Base-by-base conservation (phyloP, 2,888 invertebrate species). In the Perithous albicinctus region DNA sequence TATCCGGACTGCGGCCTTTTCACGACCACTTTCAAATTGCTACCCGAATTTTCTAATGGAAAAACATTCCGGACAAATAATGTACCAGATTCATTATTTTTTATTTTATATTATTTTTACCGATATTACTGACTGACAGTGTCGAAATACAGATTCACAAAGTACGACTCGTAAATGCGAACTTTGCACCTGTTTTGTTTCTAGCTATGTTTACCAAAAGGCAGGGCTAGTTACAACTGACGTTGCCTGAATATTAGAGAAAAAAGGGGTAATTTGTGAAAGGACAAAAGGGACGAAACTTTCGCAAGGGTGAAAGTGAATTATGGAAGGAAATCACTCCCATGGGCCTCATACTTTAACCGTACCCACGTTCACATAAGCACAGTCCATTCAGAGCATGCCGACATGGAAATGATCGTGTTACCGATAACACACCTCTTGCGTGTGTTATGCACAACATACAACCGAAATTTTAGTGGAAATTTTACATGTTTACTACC, bases 271-370 rank as follows among this genome's bases (percentile, higher is more conserved):
- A 20, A 35, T 56, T 29, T 15, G 15, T 18, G 15, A 15, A 18
- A 59, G 32, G 32, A n/a, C 56, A 6, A 35, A 18, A 15, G 15
- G 18, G 59, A 59, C 32, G 15, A 59, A 35, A 59, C 51, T 26
- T 35, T 48, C 59, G 69, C 80, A 73, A 66, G 66, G 48, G 51
- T 61, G 80, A 77, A 80, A 84, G 84, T 86, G 87, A 88, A 88
- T 87, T 89, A 88, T 88, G 80, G 83, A 61, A 83, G 84, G 86
- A 86, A 89, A 90, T 90, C 85, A 86, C 87, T 85, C 86, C 86
- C 87, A 54, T 56, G 82, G 69, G 85, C 83, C 80, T 79, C 76
- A 84, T 75, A 46, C 23, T 18, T 38, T 54, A 70, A 70, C 59
- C 78, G 46, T 20, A 26, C 35, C 43, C 43, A 69, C 69, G 63